A percentile compares a stretch with the other conserved stretches of the same genome.
phyloP scores from a whole-genome alignment of 1,140 invertebrate species.

The Tetramorium simillimum region DNA sequence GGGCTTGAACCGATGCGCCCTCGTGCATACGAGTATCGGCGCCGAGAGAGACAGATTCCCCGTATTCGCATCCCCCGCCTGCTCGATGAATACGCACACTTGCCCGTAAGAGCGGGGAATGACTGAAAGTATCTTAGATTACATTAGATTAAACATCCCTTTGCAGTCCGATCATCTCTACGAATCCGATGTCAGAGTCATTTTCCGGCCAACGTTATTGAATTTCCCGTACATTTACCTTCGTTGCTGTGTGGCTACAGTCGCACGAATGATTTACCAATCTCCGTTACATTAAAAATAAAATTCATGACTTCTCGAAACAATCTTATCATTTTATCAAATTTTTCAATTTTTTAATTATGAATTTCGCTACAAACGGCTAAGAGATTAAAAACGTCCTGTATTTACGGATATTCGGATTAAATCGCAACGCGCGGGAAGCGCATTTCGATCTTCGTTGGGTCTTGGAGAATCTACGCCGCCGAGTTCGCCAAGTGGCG shows the following conservation, averaged over 20 bases:
- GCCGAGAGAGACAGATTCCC: constrained; percentile 30
- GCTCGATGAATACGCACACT: constrained; percentile 35
- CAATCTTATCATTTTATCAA: neutral
- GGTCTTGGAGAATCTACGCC: neutral
- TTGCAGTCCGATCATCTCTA: neutral
- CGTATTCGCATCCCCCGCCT: neutral
- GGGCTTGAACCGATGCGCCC: constrained; percentile 74
- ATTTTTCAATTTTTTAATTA: neutral
- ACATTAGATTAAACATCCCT: constrained; percentile 38
- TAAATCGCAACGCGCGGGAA: neutral
- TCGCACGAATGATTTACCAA: neutral
- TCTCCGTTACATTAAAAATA: neutral
- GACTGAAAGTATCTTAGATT: constrained; percentile 49
- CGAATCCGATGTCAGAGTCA: neutral
- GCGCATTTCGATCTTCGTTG: neutral
- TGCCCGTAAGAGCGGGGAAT: constrained; percentile 8
- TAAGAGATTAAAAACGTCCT: neutral
- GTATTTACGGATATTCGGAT: neutral
- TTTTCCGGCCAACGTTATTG: neutral
- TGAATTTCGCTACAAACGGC: neutral
- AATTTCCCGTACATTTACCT: neutral
- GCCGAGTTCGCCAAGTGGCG: neutral
- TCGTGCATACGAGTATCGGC: constrained; percentile 53
- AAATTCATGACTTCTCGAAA: neutral
- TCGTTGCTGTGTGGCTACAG: neutral